Percentiles rank a stretch among this genome's conserved stretches.
phyloP scores from a whole-genome alignment of 2,888 invertebrate species.

The Gari tellinella region DNA sequence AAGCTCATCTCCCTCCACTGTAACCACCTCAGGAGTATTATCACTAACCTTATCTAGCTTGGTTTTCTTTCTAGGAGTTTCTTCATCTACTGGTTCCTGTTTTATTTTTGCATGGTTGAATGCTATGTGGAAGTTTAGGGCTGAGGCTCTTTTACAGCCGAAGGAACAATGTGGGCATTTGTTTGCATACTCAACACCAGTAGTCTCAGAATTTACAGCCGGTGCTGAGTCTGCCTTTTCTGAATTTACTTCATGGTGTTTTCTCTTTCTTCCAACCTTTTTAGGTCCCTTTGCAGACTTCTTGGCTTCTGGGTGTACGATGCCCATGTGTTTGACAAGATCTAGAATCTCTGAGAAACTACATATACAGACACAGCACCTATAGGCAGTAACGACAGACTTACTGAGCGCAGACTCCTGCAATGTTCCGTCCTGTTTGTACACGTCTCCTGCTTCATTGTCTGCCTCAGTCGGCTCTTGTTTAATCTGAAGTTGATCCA shows the following conservation, averaged over 20 bases:
- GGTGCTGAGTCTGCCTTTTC: background rate
- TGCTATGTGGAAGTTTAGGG: constrained; percentile 52
- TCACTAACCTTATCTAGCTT: background rate
- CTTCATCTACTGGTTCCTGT: constrained; percentile 18
- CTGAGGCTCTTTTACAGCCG: constrained; percentile 43
- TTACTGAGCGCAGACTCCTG: background rate
- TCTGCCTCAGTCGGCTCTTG: constrained; percentile 5
- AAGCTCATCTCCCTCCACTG: too few relatives aligned
- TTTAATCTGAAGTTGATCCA: constrained; percentile 20
- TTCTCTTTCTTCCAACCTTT: constrained; percentile 7
- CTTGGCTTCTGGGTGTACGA: constrained; percentile 26
- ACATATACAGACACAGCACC: constrained; percentile 38
- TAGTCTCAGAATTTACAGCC: background rate
- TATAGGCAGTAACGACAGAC: constrained; percentile 24
- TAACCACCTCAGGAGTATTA: too few relatives aligned
- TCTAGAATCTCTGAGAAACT: constrained; percentile 20
- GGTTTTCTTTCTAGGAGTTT: background rate
- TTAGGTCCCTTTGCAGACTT: constrained; percentile 6
- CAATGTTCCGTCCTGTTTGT: too few relatives aligned
- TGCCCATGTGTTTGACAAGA: constrained; percentile 41
- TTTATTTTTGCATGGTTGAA: constrained; percentile 48
- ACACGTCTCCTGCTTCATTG: background rate
- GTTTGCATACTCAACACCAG: background rate
- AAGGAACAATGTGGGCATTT: constrained; percentile 52
- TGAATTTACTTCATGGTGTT: background rate